Base-by-base conservation (phyloP, 1,140 invertebrate species). In the Metaphire vulgaris region DNA sequence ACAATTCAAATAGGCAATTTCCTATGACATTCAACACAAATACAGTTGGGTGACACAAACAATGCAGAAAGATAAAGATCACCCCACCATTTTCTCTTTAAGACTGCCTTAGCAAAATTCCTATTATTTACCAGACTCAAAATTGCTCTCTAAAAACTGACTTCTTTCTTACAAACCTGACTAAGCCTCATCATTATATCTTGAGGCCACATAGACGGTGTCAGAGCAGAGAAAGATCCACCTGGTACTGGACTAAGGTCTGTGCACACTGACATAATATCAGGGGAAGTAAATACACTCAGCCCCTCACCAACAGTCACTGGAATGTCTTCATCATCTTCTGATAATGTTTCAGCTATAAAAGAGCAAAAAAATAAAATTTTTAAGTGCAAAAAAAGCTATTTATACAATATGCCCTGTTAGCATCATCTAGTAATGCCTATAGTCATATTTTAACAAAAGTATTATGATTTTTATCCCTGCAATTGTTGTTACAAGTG, bases 151-250 rank as follows among this genome's bases (percentile, higher is more conserved):
- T n/a, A n/a, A n/a, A n/a, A n/a, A n/a, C n/a, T n/a, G n/a, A n/a
- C n/a, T n/a, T n/a, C n/a, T n/a, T n/a, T n/a, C n/a, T n/a, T n/a
- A n/a, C 72, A 41, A 41, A 73, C 72, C 34, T 73, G 72, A n/a
- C 41, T 56, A 56, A 79, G 85, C 87, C 93, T 93, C 0, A 90
- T 90, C 80, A 97, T 88, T 56, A 97, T 92, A 85, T 97, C 93
- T 85, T 97, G 94, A 28, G 96, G 96, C 91, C 95, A 96, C 95
- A 98, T 97, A 69, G 94, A 97, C 21, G 95, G 90, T 30, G 93
- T 97, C 0, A 98, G 88, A 2, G 94, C 95, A 33, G 93, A 97
- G 82, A 89, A 89, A 33, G 89, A 88, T n/a, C 89, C 88, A 15
- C 84, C 85, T 66, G 85, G 85, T 0, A 83, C 83, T 1, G 85